Conservation (phyloP, 2,113 vertebrate species). For the Acrocephalus arundinaceus region DNA sequence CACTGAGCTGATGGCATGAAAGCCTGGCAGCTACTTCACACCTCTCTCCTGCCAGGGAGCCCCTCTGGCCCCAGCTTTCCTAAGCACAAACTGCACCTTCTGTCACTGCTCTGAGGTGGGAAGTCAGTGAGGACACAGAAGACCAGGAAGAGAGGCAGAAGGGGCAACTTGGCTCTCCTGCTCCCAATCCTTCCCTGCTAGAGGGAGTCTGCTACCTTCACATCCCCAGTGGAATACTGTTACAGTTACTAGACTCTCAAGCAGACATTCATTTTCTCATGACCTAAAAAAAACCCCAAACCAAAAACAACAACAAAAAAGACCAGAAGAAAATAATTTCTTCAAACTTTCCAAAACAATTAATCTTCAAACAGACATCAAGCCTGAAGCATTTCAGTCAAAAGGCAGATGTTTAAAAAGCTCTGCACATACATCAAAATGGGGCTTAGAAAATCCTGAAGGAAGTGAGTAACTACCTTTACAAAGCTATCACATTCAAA, state of each 20-base stretch:
- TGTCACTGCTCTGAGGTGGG: background rate
- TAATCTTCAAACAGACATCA: slow-evolving; percentile 18
- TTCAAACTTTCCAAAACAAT: slow-evolving; percentile 19
- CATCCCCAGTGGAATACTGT: background rate
- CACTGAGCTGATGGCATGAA: background rate
- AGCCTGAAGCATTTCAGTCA: slow-evolving; percentile 2
- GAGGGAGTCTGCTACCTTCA: background rate
- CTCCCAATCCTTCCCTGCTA: background rate
- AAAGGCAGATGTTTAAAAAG: slow-evolving; percentile 10
- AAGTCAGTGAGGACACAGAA: background rate
- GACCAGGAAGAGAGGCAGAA: background rate
- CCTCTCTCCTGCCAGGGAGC: background rate
- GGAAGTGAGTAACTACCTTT: background rate
- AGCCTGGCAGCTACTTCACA: background rate
- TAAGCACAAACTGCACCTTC: background rate
- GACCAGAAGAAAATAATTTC: background rate
- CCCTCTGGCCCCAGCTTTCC: background rate
- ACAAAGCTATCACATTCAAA: background rate
- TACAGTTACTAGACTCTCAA: background rate
- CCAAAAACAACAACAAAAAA: background rate
- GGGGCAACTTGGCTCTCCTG: background rate
- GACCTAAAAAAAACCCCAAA: background rate
- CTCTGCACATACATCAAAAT: background rate
- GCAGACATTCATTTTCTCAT: background rate
- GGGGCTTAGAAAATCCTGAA: background rate